These are phyloP conservation scores for Brachyptera putata DNA, from an alignment of 2,888 invertebrate species.

Conservation along the genomic window DNA sequence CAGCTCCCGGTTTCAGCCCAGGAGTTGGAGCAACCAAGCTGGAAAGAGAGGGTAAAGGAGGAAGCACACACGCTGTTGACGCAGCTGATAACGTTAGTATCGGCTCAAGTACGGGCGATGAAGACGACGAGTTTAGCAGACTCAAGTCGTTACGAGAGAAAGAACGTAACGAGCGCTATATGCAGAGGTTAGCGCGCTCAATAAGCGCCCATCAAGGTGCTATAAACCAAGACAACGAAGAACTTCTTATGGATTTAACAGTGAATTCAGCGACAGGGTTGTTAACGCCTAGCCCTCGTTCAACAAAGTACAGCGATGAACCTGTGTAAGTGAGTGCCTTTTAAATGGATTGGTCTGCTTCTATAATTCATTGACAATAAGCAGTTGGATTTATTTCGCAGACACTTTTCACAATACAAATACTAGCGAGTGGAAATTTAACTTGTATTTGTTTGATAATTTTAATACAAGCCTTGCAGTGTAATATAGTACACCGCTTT, in stretches of 20 bases:
- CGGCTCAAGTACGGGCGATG: conserved; percentile 40
- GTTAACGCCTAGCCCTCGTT: conserved; percentile 6
- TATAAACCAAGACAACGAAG: background rate
- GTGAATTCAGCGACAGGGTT: background rate
- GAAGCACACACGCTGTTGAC: conserved; percentile 16
- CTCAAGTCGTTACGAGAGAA: conserved; percentile 64
- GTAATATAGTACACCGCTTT: too few species aligned
- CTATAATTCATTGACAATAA: background rate
- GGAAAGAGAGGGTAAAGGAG: conserved; percentile 18
- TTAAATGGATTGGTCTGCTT: background rate
- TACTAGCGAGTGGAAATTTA: too few species aligned
- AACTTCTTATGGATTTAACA: conserved; percentile 7
- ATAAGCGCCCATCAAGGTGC: conserved; percentile 52
- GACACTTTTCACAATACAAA: too few species aligned
- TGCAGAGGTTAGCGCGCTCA: conserved; percentile 58
- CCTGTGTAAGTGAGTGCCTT: conserved; percentile 7
- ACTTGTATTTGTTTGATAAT: too few species aligned
- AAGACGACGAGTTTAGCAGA: conserved; percentile 65
- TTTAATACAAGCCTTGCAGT: too few species aligned
- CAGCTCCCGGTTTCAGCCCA: conserved; percentile 12
- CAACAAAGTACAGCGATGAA: background rate
- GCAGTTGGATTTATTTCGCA: too few species aligned
- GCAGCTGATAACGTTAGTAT: conserved; percentile 44
- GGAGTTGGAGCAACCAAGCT: conserved; percentile 1
- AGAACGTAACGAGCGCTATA: conserved; percentile 59